Conservation (phyloP, 2,888 invertebrate genomes). For the Lamellibrachia columna region DNA sequence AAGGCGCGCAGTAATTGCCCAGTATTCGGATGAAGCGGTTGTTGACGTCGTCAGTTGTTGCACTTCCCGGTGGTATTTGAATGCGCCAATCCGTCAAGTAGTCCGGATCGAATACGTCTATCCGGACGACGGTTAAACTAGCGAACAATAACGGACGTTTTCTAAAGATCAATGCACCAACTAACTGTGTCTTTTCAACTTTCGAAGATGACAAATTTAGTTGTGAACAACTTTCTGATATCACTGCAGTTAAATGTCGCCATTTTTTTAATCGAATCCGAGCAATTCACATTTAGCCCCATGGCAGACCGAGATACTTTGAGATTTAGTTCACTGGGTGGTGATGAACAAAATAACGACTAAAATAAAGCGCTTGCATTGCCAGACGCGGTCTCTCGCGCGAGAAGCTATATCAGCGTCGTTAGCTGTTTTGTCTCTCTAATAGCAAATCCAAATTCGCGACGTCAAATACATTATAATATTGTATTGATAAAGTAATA, state of each 20-base stretch:
- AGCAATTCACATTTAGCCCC: no score
- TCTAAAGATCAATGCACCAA: neutral
- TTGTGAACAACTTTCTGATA: neutral
- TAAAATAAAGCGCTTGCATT: neutral
- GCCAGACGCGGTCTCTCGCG: neutral
- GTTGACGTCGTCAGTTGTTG: neutral
- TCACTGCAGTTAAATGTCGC: neutral
- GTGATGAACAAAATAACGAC: neutral
- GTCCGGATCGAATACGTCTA: constrained; percentile 6
- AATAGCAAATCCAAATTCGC: neutral
- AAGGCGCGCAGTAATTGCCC: neutral
- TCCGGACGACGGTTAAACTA: neutral
- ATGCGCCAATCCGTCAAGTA: neutral
- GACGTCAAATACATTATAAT: neutral
- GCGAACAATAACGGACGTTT: neutral
- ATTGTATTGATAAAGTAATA: neutral
- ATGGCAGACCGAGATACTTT: no score
- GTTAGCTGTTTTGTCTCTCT: neutral
- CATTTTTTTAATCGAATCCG: neutral
- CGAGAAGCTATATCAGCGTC: neutral
- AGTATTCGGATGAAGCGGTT: neutral
- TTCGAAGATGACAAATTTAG: neutral
- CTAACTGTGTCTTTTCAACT: neutral
- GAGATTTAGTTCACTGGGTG: no score
- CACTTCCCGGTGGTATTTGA: neutral